A percentile compares a stretch with the other conserved stretches of the same genome.
phyloP scores from a whole-genome alignment of 2,797 vertebrate genomes.

The Emydoidea blandingii region DNA sequence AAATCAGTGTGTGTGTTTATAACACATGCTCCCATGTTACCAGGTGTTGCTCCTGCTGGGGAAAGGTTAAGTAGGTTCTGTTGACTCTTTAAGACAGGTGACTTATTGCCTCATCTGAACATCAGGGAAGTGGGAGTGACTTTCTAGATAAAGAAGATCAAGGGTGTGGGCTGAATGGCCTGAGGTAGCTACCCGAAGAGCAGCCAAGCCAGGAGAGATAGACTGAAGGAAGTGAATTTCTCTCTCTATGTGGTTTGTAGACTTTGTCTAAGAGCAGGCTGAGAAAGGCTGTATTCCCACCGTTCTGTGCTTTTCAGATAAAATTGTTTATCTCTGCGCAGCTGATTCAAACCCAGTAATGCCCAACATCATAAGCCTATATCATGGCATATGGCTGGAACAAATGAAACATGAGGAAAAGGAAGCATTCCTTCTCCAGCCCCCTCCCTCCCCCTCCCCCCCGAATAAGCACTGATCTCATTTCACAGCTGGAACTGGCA shows the following conservation, averaged over 20 bases:
- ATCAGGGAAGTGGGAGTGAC: background rate
- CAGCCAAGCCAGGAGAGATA: background rate
- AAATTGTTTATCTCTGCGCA: background rate
- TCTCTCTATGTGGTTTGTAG: background rate
- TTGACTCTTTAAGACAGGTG: background rate
- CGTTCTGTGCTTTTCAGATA: background rate
- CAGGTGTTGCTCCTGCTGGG: background rate
- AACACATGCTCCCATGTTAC: too few relatives aligned
- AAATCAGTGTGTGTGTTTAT: background rate
- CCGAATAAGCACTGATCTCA: background rate
- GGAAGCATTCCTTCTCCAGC: background rate
- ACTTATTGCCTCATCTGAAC: background rate
- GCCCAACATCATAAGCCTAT: background rate
- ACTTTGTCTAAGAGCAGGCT: background rate
- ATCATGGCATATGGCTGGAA: background rate
- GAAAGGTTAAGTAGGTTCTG: background rate
- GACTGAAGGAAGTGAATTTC: background rate
- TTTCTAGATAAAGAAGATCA: background rate
- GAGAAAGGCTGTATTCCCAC: background rate
- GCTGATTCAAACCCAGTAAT: slow-evolving; percentile 2
- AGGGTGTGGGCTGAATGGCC: background rate
- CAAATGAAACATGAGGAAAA: background rate
- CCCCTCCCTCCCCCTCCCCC: background rate
- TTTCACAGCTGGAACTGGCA: background rate
- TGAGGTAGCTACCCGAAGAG: background rate